These are phyloP conservation scores for Thalassophryne amazonica DNA, from an alignment of 2,797 vertebrate species.

Conservation along the genomic window DNA sequence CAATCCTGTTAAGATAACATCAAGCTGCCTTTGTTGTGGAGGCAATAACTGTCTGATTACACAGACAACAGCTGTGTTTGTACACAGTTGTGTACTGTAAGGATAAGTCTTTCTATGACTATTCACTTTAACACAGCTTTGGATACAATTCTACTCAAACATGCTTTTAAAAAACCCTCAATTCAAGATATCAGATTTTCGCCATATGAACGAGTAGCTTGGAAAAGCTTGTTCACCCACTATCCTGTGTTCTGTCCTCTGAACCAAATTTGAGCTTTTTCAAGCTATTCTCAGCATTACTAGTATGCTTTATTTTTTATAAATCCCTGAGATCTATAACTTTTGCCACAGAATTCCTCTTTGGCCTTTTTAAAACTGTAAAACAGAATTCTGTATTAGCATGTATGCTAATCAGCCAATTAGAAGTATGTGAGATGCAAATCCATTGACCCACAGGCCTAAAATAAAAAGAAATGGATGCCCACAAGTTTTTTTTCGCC, in stretches of 20 bases:
- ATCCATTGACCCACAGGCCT: slow-evolving; percentile 47
- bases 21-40: too few species aligned
- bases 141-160: too few species aligned
- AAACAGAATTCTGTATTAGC: slow-evolving; percentile 55
- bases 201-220: slow-evolving; percentile 3
- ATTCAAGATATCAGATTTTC: slow-evolving; percentile 14
- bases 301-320: too few species aligned
- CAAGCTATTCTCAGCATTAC: neutral
- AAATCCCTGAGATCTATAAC: slow-evolving; percentile 8
- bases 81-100: neutral
- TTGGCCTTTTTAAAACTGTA: slow-evolving; percentile 62
- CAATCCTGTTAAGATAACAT: too few species aligned
- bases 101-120: too few species aligned
- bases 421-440: slow-evolving; percentile 65
- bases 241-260: slow-evolving; percentile 6
- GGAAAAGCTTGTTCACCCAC: slow-evolving; percentile 7
- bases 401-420: slow-evolving; percentile 78
- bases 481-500: slow-evolving; percentile 3
- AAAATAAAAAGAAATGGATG: slow-evolving; percentile 32
- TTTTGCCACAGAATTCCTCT: slow-evolving; percentile 27
- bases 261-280: slow-evolving; percentile 10
- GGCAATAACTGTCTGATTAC: neutral
- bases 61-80: neutral
- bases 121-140: too few species aligned
- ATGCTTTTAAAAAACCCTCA: neutral